A percentile compares a stretch with the other conserved stretches of the same genome.
Evolutionary conservation across 2,113 vertebrate genomes (phyloP).

Genomic region (Scolopax mira): DNA sequence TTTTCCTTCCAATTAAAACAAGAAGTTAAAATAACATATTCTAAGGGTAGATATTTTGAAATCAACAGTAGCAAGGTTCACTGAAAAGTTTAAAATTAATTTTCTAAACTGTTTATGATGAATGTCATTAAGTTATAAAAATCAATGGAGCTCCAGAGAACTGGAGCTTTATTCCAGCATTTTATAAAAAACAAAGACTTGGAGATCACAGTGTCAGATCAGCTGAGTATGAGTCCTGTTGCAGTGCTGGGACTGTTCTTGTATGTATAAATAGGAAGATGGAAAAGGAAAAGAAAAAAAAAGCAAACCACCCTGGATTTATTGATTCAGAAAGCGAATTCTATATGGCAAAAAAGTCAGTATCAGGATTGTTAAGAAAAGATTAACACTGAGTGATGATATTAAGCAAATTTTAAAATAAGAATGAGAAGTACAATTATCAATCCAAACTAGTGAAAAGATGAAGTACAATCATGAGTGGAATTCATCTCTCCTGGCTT

Average conservation of each 20-base stretch:
- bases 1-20: neutral
- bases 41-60: neutral
- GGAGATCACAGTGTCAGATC: neutral
- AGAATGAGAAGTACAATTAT: neutral
- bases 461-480: neutral
- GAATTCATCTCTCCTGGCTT: neutral
- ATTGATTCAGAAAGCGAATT: neutral
- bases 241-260: neutral
- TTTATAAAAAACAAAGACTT: neutral
- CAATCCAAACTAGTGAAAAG: neutral
- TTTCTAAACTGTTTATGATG: neutral
- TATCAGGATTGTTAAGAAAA: neutral
- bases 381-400: neutral
- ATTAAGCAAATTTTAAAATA: neutral
- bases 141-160: neutral
- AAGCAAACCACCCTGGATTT: accelerated
- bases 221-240: neutral
- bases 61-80: neutral
- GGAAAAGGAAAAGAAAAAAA: neutral
- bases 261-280: neutral
- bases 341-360: neutral
- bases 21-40: neutral
- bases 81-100: neutral
- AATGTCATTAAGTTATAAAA: neutral
- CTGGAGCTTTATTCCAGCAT: neutral